phyloP scores from a whole-genome alignment of 1,140 invertebrate genomes.

The Nebria ingens region DNA sequence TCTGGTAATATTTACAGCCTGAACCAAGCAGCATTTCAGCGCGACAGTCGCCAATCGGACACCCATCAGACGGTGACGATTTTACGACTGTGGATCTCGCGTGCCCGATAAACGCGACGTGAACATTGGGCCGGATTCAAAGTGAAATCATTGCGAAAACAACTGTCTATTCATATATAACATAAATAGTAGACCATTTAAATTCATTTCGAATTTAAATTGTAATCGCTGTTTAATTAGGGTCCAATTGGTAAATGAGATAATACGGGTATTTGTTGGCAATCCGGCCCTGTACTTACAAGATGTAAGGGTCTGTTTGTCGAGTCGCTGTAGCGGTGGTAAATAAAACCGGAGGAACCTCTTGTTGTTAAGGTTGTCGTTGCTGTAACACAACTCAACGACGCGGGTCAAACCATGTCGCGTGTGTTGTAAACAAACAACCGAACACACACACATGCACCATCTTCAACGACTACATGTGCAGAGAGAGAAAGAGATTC shows the following conservation, averaged over 20 bases:
- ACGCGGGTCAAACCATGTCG: neutral
- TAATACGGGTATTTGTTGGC: neutral
- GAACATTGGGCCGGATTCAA: neutral
- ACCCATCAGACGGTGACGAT: neutral
- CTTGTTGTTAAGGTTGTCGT: neutral
- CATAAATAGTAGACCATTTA: neutral
- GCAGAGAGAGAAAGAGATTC: neutral
- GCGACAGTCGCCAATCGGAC: neutral
- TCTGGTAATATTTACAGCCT: neutral
- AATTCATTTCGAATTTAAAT: neutral
- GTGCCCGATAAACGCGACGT: neutral
- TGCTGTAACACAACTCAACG: too few species aligned
- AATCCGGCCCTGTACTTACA: neutral
- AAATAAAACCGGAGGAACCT: too few species aligned
- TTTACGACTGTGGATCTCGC: neutral
- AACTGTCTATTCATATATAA: neutral
- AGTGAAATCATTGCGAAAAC: neutral
- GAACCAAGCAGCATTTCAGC: neutral
- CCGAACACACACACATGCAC: neutral
- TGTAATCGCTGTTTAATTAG: too few species aligned
- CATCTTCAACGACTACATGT: neutral
- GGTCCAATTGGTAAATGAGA: too few species aligned
- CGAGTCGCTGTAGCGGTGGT: neutral
- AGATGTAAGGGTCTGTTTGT: neutral
- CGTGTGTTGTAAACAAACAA: neutral